Conservation (phyloP, 2,888 invertebrate species). For the Synanthedon vespiformis region DNA sequence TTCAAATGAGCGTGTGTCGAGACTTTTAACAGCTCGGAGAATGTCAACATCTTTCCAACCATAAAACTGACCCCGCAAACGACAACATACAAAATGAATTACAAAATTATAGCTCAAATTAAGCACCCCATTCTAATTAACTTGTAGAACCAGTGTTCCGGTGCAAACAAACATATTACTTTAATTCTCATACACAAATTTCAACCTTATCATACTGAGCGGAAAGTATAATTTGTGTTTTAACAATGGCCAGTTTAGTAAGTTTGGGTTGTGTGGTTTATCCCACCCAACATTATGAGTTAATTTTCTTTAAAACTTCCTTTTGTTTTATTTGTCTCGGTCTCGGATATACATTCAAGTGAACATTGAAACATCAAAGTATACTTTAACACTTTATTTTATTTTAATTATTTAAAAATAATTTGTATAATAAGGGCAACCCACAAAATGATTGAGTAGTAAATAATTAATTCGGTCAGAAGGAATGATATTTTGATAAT, state of each 20-base stretch:
- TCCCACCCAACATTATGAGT: conserved; percentile 5
- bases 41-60: not conserved
- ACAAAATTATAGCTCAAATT: conserved; percentile 32
- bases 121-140: conserved; percentile 31
- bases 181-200: too few species aligned
- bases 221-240: too few species aligned
- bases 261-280: not conserved
- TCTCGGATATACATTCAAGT: too few species aligned
- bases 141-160: conserved; percentile 18
- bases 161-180: conserved; percentile 3
- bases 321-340: not conserved
- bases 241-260: not conserved
- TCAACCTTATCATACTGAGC: too few species aligned
- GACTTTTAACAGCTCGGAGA: not conserved
- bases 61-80: not conserved
- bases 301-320: conserved; percentile 11
- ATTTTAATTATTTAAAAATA: too few species aligned
- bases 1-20: not conserved
- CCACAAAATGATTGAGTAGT: too few species aligned
- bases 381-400: too few species aligned
- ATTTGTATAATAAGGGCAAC: too few species aligned
- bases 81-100: conserved; percentile 15
- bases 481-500: too few species aligned
- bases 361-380: too few species aligned
- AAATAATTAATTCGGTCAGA: too few species aligned